These are phyloP conservation scores for Hylaea fasciaria DNA, from an alignment of 2,888 invertebrate species.

Conservation along the genomic window DNA sequence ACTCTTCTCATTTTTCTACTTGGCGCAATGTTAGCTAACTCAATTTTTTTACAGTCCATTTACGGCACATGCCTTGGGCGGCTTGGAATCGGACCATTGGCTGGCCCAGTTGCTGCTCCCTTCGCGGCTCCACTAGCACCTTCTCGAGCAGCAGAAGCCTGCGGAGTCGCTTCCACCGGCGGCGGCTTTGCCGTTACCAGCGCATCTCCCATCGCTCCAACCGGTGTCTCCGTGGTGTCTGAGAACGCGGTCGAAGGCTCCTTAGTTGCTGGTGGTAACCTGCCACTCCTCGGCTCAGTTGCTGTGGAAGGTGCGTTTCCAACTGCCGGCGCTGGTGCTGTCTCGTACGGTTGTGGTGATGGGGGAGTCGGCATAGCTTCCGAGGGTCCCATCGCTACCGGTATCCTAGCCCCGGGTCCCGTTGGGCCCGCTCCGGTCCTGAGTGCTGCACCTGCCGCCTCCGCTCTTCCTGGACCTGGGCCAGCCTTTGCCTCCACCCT, in stretches of 20 bases:
- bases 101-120: too few species aligned
- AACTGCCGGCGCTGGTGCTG: conserved; percentile 39
- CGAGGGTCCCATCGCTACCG: conserved; percentile 36
- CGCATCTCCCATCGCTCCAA: conserved; percentile 39
- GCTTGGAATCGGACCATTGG: too few species aligned
- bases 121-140: too few species aligned
- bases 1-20: too few species aligned
- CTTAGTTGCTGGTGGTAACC: conserved; percentile 36
- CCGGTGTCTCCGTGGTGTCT: conserved; percentile 39
- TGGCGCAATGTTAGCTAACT: too few species aligned
- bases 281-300: conserved; percentile 43
- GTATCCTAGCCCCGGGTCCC: conserved; percentile 23
- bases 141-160: too few species aligned
- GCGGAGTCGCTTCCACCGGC: conserved; percentile 39
- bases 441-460: not conserved
- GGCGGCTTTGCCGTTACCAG: conserved; percentile 42
- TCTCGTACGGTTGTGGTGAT: conserved; percentile 43
- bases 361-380: conserved; percentile 43
- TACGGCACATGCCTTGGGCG: too few species aligned
- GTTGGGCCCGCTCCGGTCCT: conserved; percentile 17
- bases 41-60: too few species aligned
- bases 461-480: too few species aligned
- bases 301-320: conserved; percentile 38
- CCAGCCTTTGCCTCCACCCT: too few species aligned
- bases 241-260: conserved; percentile 43